Evolutionary conservation across 2,113 vertebrate species (phyloP), one percentile per base, ranked within the genome.

Genomic region (Globicephala melas): DNA sequence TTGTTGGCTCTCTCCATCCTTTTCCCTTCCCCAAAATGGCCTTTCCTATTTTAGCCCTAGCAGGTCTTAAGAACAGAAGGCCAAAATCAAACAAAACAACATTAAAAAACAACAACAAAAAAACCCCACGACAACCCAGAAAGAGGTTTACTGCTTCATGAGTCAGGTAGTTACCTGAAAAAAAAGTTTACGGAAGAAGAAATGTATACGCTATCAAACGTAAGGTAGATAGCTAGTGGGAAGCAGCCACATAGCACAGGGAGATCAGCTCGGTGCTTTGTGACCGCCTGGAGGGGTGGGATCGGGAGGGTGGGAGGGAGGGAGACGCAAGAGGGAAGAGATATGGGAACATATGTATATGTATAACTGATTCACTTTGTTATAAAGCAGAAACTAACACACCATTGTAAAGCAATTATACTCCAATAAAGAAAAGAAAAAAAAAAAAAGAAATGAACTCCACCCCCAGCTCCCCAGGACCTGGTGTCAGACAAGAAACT

Each of bases 11-110:
- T 77, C 17, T 89, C 85, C 4, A 5, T 93, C 73, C 65, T 55
- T 68, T 87, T 58, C n/a, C 73, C 31, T 86, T 89, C 85, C 77
- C 60, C 89, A 68, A 95, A 97, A 81, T 10, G 28, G 38, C 44
- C 15, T 60, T 60, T 86, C 60, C 93, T 82, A 60, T 55, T 67
- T 84, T 44, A 91, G 76, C 14, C 8, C 55, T 60, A 77, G 41
- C 17, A 80, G 44, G 62, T 86, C 62, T 93, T 65, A 33, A 81
- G 70, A 76, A 79, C 25, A 88, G 36, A 88, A 68, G 77, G 44
- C 71, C 44, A 12, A 84, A 12, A 25, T 26, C 55, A 74, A 71
- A 44, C 31, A 21, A 80, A 55, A 25, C 21, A 14, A 47, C 5
- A 84, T 31, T 28, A 65, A 53, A 38, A 80, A 21, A 38, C 18